Evolutionary conservation across 2,888 invertebrate genomes (phyloP).

Genomic region (Tenodera sinensis): DNA sequence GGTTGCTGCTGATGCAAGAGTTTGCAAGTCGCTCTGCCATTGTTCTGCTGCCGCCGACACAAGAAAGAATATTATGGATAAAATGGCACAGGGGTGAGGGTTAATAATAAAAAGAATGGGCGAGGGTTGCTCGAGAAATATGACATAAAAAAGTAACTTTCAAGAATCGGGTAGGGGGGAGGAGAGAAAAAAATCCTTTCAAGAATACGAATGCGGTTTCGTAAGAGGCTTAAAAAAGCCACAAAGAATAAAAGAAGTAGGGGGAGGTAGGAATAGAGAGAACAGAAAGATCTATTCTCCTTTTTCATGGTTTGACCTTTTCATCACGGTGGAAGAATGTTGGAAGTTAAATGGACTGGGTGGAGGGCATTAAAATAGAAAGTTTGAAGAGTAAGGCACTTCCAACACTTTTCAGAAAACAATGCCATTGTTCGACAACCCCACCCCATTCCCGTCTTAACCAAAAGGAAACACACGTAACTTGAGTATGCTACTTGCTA

Average conservation of each 20-base stretch:
- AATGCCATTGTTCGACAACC: conserved; percentile 11
- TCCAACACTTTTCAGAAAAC: conserved; percentile 17
- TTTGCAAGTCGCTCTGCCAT: background rate
- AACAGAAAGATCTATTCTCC: conserved; percentile 7
- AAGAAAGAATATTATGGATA: background rate
- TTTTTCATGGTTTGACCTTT: conserved; percentile 13
- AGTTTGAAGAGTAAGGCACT: background rate
- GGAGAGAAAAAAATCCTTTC: conserved; percentile 11
- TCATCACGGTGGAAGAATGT: conserved; percentile 14
- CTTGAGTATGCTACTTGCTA: background rate
- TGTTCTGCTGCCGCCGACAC: background rate
- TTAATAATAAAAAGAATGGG: background rate
- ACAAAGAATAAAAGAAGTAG: background rate
- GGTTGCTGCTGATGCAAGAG: background rate
- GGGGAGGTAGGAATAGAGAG: background rate
- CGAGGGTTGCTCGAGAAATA: background rate
- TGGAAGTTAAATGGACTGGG: conserved; percentile 10
- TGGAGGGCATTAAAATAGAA: conserved; percentile 11
- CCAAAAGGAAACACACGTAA: background rate
- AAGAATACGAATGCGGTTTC: conserved; percentile 14
- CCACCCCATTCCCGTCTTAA: too few species aligned
- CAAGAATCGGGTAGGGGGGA: background rate
- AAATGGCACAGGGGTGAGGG: background rate
- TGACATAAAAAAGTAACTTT: background rate
- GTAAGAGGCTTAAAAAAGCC: conserved; percentile 4